Evolutionary conservation across 2,797 vertebrate genomes (phyloP).

Genomic region (Trachops cirrhosus): DNA sequence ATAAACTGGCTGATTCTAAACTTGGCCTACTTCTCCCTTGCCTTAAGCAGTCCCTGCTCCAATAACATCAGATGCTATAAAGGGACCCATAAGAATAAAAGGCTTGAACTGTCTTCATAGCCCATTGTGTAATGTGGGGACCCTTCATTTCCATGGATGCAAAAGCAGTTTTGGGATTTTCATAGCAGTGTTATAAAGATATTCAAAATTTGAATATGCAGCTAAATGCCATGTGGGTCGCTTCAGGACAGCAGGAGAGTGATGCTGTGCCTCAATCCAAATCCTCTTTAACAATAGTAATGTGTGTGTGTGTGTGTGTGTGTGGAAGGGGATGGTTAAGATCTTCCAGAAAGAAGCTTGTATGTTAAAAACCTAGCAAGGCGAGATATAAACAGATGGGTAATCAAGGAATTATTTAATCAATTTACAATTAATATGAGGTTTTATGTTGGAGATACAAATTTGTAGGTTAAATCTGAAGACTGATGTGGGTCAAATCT

Average conservation of each 20-base stretch:
- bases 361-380: not conserved
- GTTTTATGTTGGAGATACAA: not conserved
- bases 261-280: conserved; percentile 65
- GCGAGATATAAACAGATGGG: not conserved
- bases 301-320: not conserved
- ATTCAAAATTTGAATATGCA: conserved; percentile 69
- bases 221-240: conserved; percentile 54
- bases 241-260: conserved; percentile 59
- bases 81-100: conserved; percentile 68
- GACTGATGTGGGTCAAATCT: not conserved
- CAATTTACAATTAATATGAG: not conserved
- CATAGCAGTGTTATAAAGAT: conserved; percentile 50
- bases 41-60: conserved; percentile 45
- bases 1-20: conserved; percentile 36
- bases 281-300: not conserved
- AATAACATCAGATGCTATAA: conserved; percentile 52
- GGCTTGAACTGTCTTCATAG: conserved; percentile 56
- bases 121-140: conserved; percentile 9
- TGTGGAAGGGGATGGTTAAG: not conserved
- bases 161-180: conserved; percentile 66
- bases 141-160: conserved; percentile 53
- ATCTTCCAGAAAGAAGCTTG: not conserved
- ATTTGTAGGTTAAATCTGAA: not conserved
- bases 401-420: not conserved
- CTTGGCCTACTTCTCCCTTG: conserved; percentile 50